Base-by-base conservation (phyloP, 2,113 vertebrate genomes). In the Pithys albifrons region DNA sequence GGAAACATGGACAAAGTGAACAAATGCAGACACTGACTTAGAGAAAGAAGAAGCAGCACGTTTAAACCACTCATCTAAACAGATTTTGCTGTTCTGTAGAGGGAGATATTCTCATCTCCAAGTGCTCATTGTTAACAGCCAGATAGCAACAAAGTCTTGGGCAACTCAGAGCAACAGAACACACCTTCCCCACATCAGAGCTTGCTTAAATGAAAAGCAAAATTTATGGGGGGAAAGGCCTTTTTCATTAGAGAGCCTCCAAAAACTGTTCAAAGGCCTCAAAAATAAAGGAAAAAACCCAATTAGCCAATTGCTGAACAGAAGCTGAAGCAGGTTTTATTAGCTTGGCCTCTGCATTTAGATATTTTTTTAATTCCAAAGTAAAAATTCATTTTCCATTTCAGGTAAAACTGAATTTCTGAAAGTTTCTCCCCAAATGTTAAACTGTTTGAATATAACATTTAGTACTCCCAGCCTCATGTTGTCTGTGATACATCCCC, bases 191-290 rank as follows among this genome's bases (percentile, higher is more conserved):
- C 12, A n/a, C 39, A 20, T 24, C 81, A 58, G 15, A 89, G 8
- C 10, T 43, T 58, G 9, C 52, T 59, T 55, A 59, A 62, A 28
- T 1, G 11, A 64, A 57, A 91, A n/a, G 1, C 10, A 73, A 33
- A 51, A 16, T 9, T 35, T 23, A 7, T 7, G 8, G 19, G 4
- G 3, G 3, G 2, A 6, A 48, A 23, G 7, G 3, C 2, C 54
- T 24, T 70, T 82, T 91, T 77, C 51, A 25, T 51, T 51, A 39
- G 2, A 23, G 0, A 70, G 0, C 9, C 12, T 37, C 13, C 4
- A 24, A 19, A 65, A 72, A 67, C 18, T 12, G 18, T 12, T n/a
- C 54, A 7, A 86, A 61, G 7, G 8, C 28, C 49, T 70, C 43
- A 49, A 33, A 8, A 24, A 6, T 67, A 79, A 72, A 48, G 15